Percentiles rank a stretch among this genome's conserved stretches.
Evolutionary conservation across 2,888 invertebrate genomes (phyloP).

Genomic region (Clusia tigrina): DNA sequence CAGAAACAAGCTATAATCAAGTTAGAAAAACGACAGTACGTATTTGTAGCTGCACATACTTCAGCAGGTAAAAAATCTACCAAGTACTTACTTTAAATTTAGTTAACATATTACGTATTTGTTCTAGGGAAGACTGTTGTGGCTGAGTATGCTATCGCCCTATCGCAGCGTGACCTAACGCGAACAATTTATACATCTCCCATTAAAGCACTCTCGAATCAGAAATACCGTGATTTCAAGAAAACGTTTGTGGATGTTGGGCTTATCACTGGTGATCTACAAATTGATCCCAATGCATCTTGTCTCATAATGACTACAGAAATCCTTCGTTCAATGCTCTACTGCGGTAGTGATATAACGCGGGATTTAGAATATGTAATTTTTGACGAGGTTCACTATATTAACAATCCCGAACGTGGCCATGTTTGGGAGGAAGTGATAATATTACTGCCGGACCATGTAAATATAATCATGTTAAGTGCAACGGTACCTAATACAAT

Average conservation of each 20-base stretch:
- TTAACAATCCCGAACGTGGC: constrained; percentile 96
- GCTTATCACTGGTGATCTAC: constrained; percentile 92
- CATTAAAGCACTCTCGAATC: constrained; percentile 98
- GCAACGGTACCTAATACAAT: constrained; percentile 98
- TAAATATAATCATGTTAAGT: constrained; percentile 95
- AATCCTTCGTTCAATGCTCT: constrained; percentile 95
- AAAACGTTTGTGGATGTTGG: constrained; percentile 92
- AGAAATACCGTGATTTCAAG: constrained; percentile 98
- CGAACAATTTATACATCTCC: constrained; percentile 97
- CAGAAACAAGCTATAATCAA: constrained; percentile 96
- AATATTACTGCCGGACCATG: constrained; percentile 92
- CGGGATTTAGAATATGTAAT: constrained; percentile 98
- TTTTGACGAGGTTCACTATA: constrained; percentile 99
- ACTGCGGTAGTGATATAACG: constrained; percentile 92
- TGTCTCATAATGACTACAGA: constrained; percentile 99
- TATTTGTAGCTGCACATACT: constrained; percentile 99
- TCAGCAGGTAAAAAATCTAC: constrained; percentile 89
- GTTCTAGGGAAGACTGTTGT: constrained; percentile 86
- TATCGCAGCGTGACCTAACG: constrained; percentile 91
- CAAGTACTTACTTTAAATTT: not conserved
- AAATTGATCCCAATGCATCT: constrained; percentile 90
- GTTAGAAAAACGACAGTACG: constrained; percentile 91
- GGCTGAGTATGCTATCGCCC: constrained; percentile 98
- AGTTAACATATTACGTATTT: no score
- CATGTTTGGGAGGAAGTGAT: constrained; percentile 99